Evolutionary conservation across 2,797 vertebrate genomes (phyloP).

Genomic region (Naso thynnoides): DNA sequence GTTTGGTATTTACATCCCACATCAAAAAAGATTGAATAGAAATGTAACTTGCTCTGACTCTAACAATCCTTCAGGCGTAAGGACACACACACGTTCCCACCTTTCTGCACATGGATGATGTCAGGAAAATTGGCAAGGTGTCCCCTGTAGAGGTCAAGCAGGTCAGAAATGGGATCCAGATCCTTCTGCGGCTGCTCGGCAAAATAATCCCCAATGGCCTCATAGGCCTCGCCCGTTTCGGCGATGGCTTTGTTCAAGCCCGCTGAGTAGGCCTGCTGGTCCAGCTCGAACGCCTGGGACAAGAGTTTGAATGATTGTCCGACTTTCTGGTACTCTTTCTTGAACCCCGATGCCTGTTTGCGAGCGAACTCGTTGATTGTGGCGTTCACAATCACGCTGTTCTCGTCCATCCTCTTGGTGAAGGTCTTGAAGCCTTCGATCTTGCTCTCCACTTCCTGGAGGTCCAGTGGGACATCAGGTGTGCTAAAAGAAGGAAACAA

Average conservation of each 20-base stretch:
- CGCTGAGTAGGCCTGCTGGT: slow-evolving; percentile 92
- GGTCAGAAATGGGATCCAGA: slow-evolving; percentile 94
- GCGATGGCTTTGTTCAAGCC: slow-evolving; percentile 94
- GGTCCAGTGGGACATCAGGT: slow-evolving; percentile 86
- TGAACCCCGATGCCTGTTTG: slow-evolving; percentile 94
- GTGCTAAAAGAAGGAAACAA: slow-evolving; percentile 81
- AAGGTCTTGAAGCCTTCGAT: slow-evolving; percentile 95
- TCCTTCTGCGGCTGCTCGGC: slow-evolving; percentile 96
- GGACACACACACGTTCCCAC: slow-evolving; percentile 72
- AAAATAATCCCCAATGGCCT: slow-evolving; percentile 94
- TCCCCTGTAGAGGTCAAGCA: slow-evolving; percentile 95
- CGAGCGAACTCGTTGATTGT: slow-evolving; percentile 92
- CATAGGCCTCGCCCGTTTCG: slow-evolving; percentile 93
- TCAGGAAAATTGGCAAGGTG: slow-evolving; percentile 97
- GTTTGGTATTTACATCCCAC: neutral
- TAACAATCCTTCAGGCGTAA: neutral
- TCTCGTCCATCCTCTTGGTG: slow-evolving; percentile 96
- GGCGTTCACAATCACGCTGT: slow-evolving; percentile 91
- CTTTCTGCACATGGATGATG: slow-evolving; percentile 99
- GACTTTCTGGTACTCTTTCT: slow-evolving; percentile 97
- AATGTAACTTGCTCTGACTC: neutral
- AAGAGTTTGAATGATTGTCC: slow-evolving; percentile 93
- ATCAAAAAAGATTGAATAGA: neutral
- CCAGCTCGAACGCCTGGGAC: slow-evolving; percentile 94
- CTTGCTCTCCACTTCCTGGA: slow-evolving; percentile 94